Evolutionary conservation across 2,797 vertebrate genomes (phyloP), one percentile per base, ranked within the genome.

Genomic region (Dendrocincla fuliginosa): DNA sequence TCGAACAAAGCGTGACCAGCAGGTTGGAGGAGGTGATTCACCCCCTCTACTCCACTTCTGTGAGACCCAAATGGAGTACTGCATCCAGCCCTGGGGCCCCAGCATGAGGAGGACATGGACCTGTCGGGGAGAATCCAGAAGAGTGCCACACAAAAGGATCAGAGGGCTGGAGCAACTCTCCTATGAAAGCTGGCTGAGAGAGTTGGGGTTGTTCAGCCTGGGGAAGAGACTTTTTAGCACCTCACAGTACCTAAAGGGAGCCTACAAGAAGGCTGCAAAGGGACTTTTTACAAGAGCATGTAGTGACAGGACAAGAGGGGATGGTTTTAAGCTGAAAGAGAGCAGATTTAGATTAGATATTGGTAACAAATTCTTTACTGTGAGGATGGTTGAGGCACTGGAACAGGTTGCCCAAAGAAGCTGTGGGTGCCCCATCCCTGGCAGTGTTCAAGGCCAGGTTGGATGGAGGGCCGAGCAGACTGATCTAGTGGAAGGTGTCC

Each of bases 1-100:
- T 16, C 64, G 70, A 52, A 57, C 76, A 42, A 50, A 89, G 78
- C 6, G 5, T 3, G 11, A 56, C 9, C 44, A 46, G 32, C 49
- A 63, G 5, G 20, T 22, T 64, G 64, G 63, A 52, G 50, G 42
- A 63, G 24, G 42, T 4, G 28, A 52, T 25, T 89, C 24, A 37
- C 16, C n/a, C 6, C 42, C 20, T 83, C 32, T 25, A 1, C 16
- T 63, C 16, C 28, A 44, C n/a, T 84, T 76, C 3, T 28, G 8
- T 42, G 64, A 39, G 11, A 27, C 24, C 55, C n/a, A 69, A 11
- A 76, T 0, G 0, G 5, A 56, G 8, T 19, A 30, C 2, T 39
- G n/a, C n/a, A 18, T 32, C 37, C 30, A 57, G 24, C 50, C 77
- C 16, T 39, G 50, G 28, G 37, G 76, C 19, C 28, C 0, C 0